A percentile compares a stretch with the other conserved stretches of the same genome.
phyloP scores from a whole-genome alignment of 2,113 vertebrate species.

The Podocnemis expansa region DNA sequence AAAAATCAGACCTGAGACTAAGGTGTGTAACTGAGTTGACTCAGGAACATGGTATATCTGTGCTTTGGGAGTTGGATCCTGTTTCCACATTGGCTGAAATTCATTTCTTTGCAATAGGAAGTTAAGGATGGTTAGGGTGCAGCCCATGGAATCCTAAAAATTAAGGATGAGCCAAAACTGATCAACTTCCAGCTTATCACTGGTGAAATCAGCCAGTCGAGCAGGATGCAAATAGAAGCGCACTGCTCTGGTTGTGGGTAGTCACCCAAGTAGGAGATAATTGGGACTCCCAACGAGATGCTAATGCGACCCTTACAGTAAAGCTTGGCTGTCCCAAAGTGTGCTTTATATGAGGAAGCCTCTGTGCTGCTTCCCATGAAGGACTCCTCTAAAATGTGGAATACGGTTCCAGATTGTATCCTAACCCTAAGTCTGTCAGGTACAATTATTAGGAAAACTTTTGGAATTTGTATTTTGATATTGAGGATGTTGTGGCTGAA shows the following conservation, averaged over 20 bases:
- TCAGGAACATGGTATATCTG: fast-evolving
- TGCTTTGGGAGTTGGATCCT: not conserved
- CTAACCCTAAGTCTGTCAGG: not conserved
- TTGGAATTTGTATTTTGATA: not conserved
- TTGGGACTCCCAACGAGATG: not conserved
- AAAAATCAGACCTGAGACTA: not conserved
- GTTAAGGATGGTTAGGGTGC: not conserved
- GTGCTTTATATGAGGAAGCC: not conserved
- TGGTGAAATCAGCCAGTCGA: fast-evolving
- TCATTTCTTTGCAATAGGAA: not conserved
- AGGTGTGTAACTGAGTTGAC: fast-evolving
- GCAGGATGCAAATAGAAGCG: not conserved
- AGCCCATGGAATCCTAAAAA: not conserved
- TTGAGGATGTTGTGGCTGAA: not conserved
- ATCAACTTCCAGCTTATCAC: not conserved
- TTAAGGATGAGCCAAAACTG: not conserved
- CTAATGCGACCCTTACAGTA: not conserved
- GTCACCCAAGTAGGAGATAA: not conserved
- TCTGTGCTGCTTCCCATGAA: not conserved
- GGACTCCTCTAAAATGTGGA: not conserved
- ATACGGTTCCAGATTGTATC: not conserved
- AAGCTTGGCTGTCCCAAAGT: not conserved
- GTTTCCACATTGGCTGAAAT: fast-evolving
- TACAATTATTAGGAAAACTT: not conserved
- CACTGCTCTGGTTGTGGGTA: fast-evolving